Evolutionary conservation across 30 jellyfish, hydroid and myxozoan species (phyloP).

Genomic region (Aurelia sp.): DNA sequence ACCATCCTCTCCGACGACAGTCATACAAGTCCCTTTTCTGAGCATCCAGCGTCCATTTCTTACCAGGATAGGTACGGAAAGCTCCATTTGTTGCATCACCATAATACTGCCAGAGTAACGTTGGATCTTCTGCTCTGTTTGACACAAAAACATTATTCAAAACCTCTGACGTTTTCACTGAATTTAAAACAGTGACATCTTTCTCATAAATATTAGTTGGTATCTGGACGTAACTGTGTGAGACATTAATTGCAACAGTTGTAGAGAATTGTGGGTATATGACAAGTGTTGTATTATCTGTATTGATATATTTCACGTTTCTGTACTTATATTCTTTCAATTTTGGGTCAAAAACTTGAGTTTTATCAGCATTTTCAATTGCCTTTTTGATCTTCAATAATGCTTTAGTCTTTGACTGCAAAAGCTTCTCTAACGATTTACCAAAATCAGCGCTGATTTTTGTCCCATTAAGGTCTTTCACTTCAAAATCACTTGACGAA

Average conservation of each 20-base stretch:
- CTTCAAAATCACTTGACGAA: slow-evolving; percentile 8
- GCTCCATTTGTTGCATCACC: slow-evolving; percentile 85
- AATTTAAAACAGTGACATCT: slow-evolving; percentile 60
- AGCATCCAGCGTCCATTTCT: slow-evolving; percentile 40
- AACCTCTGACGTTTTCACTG: slow-evolving; percentile 64
- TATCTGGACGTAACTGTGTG: slow-evolving; percentile 84
- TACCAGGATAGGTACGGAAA: slow-evolving; percentile 87
- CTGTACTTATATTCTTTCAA: slow-evolving; percentile 14
- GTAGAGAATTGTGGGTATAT: slow-evolving; percentile 59
- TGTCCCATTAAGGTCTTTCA: slow-evolving; percentile 47
- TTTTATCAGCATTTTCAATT: slow-evolving; percentile 18
- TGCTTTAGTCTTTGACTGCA: slow-evolving; percentile 50
- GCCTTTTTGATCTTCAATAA: slow-evolving; percentile 24
- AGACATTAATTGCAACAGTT: slow-evolving; percentile 40
- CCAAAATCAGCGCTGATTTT: slow-evolving; percentile 26
- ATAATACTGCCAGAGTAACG: slow-evolving; percentile 81
- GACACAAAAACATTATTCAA: slow-evolving; percentile 65
- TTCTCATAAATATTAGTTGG: slow-evolving; percentile 86
- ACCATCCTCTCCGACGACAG: slow-evolving; percentile 82
- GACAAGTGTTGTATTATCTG: slow-evolving; percentile 33
- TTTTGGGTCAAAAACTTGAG: not conserved
- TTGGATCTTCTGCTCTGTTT: slow-evolving; percentile 44
- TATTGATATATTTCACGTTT: slow-evolving; percentile 41
- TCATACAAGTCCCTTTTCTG: slow-evolving; percentile 64
- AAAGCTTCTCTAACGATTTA: slow-evolving; percentile 17